Base-by-base conservation (phyloP, 1,140 invertebrate species). In the Caenorhabditis remanei region DNA sequence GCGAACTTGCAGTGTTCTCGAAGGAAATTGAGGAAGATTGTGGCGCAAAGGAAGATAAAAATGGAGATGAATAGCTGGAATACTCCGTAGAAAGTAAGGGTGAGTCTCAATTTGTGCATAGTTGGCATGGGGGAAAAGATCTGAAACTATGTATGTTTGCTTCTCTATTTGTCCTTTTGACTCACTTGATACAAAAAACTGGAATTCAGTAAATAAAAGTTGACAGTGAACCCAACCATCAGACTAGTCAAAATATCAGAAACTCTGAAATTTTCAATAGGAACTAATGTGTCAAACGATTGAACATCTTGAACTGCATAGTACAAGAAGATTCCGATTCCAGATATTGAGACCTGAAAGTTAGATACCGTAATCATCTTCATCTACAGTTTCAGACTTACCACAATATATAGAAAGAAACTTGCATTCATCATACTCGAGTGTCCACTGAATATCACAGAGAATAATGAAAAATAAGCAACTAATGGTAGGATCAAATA, bases 371-470 rank as follows among this genome's bases (percentile, higher is more conserved):
- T 40, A 4, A 40, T 19, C 11, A 13, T 1, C 5, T 32, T 3
- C 24, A 8, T 19, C 5, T 4, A 11, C 21, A 71, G 9, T 8
- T 32, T 16, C 56, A 50, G 6, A 86, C 85, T 86, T 19, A 87
- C 86, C 41, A 83, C 48, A 55, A 87, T 50, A 43, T 84, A 79
- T 21, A 84, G 40, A 9, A 87, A 48, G 21, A 87, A 53, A 43
- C 55, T 48, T 7, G 82, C 40, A 32, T 32, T 87, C 55, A 65
- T 63, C 50, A 87, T 56, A 50, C 41, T 56, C 14, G 86, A 87
- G 83, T 87, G 86, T n/a, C 86, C 86, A 50, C 65, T 79, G 41
- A 87, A 71, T 43, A 71, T 75, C 40, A 83, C 82, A 21, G 75
- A 14, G 21, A 87, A 56, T 5, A 87, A n/a, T 0, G 86, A 83